Evolutionary conservation across 2,888 invertebrate genomes (phyloP), one percentile per base, ranked within the genome.

Genomic region (Ophonus ardosiacus): DNA sequence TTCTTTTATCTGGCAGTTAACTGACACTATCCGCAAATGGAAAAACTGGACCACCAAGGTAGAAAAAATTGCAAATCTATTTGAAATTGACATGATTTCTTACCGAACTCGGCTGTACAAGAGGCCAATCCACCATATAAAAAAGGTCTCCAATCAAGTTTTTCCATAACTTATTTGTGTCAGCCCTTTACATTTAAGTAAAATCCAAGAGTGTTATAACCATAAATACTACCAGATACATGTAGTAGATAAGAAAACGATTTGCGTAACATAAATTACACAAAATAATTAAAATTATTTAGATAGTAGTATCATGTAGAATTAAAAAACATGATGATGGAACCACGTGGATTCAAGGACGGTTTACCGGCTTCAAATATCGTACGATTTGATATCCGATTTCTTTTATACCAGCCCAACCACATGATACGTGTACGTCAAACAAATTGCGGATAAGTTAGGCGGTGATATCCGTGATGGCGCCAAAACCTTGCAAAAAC

Each of bases 101-200:
- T 93, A 98, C 98, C 97, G 92, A 97, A 96, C 93, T 98, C 98
- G 84, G 98, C 98, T 88, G 96, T 95, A 89, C 98, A 97, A 87
- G 98, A 98, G 90, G 98, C 98, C 88, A 98, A 91, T 87, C 98
- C 98, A 91, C 98, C 98, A 93, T 97, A 98, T 89, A 98, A 93
- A 93, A 98, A 98, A 90, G 98, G 98, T 92, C 97, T 94, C 97
- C 98, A 98, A 92, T 97, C 96, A 89, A 93, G 93, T 91, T 95
- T 94, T 93, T 94, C 95, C 95, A 95, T 96, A 90, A 93, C 94
- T 93, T 89, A 88, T 87, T 87, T 56, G 76, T 83, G 86, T 38
- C 18, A 10, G 18, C 51, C 57, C 24, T 79, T 80, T 79, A 85
- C 57, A 79, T 85, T 65, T 78, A 61, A 51, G 17, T 43, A 57